A percentile compares a stretch with the other conserved stretches of the same genome.
phyloP scores from a whole-genome alignment of 2,797 vertebrate species.

The Alfaro cultratus region DNA sequence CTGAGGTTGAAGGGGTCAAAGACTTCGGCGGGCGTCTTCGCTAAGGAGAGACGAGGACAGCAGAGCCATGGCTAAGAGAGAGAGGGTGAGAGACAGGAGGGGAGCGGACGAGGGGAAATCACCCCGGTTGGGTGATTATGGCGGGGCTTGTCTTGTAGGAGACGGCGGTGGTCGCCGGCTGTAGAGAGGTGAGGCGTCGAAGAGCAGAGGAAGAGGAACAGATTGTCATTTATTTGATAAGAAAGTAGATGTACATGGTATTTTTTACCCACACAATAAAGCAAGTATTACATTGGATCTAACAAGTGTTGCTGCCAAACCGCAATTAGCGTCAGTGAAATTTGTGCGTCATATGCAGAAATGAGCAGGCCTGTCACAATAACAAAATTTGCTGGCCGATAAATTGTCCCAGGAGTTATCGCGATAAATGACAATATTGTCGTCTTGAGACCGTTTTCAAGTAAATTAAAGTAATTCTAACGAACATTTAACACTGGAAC shows the following conservation, averaged over 20 bases:
- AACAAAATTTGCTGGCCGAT: too few relatives aligned
- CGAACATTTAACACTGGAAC: too few relatives aligned
- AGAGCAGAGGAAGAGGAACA: slow-evolving; percentile 26
- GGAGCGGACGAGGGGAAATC: slow-evolving; percentile 26
- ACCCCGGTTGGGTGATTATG: slow-evolving; percentile 59
- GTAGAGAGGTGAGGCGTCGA: slow-evolving; percentile 2
- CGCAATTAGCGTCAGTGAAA: background rate
- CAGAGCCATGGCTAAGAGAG: slow-evolving; percentile 66
- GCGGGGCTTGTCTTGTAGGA: slow-evolving; percentile 82
- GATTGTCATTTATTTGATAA: slow-evolving; percentile 11
- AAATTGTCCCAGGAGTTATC: too few relatives aligned
- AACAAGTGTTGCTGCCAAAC: background rate
- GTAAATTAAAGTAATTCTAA: too few relatives aligned
- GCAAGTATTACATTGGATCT: background rate
- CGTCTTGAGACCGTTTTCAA: too few relatives aligned
- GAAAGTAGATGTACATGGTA: background rate
- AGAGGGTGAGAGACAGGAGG: slow-evolving; percentile 30
- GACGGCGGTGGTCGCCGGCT: slow-evolving; percentile 84
- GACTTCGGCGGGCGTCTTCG: slow-evolving; percentile 63
- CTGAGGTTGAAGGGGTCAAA: slow-evolving; percentile 55
- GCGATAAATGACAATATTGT: too few relatives aligned
- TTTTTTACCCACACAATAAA: background rate
- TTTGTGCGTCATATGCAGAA: background rate
- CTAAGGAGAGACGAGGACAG: slow-evolving; percentile 67
- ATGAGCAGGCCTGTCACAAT: background rate